A percentile compares a stretch with the other conserved stretches of the same genome.
These are phyloP conservation scores for Tigriopus californicus DNA, from an alignment of 2,888 invertebrate species.

Conservation along the genomic window DNA sequence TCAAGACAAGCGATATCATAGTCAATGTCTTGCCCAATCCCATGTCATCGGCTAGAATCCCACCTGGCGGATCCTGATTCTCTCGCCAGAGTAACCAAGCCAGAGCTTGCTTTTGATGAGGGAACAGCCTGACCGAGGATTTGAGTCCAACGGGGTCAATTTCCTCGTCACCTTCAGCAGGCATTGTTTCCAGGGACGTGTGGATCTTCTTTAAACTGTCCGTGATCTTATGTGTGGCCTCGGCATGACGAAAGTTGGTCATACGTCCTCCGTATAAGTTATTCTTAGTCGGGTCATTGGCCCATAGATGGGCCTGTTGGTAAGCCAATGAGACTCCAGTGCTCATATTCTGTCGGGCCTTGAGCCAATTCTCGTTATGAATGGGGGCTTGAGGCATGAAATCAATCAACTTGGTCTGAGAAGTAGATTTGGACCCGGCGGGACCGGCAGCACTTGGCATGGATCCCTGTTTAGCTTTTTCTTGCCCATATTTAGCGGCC, in stretches of 20 bases:
- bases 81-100: conserved; percentile 81
- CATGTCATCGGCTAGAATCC: conserved; percentile 20
- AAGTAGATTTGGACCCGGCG: too few species aligned
- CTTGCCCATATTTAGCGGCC: too few species aligned
- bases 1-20: conserved; percentile 20
- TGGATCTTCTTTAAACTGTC: conserved; percentile 52
- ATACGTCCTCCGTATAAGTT: conserved; percentile 16
- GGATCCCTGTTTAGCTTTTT: too few species aligned
- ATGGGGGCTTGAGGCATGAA: too few species aligned
- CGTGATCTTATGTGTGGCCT: conserved; percentile 35
- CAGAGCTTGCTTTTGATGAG: conserved; percentile 65
- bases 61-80: conserved; percentile 33
- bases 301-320: not conserved
- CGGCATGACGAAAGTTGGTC: conserved; percentile 16
- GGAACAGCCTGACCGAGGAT: conserved; percentile 30
- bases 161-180: conserved; percentile 37
- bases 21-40: conserved; percentile 22
- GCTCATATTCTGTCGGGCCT: too few species aligned
- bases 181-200: conserved; percentile 45
- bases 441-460: too few species aligned
- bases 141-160: conserved; percentile 39
- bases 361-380: too few species aligned
- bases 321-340: not conserved
- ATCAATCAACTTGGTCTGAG: too few species aligned
- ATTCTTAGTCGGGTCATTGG: conserved; percentile 11